A percentile compares a stretch with the other conserved stretches of the same genome.
Evolutionary conservation across 2,797 vertebrate genomes (phyloP).

Genomic region (Gallinago stenura): DNA sequence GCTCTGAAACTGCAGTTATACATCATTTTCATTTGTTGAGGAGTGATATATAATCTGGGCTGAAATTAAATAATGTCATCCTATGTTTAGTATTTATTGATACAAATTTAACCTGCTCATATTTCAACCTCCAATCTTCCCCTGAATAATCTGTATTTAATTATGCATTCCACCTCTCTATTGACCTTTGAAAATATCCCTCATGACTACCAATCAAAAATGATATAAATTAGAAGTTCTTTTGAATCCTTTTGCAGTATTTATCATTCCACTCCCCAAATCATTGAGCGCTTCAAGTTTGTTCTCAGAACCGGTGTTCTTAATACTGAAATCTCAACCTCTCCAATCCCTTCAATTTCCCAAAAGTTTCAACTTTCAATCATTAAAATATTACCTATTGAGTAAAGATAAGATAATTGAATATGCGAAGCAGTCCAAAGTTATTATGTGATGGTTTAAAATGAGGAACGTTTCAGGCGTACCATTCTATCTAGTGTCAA

Average conservation of each 20-base stretch:
- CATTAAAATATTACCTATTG: neutral
- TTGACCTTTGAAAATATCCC: conserved; percentile 66
- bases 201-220: conserved; percentile 61
- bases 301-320: neutral
- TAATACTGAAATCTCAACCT: neutral
- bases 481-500: neutral
- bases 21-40: conserved; percentile 65
- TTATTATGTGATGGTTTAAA: neutral
- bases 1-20: conserved; percentile 51
- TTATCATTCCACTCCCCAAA: conserved; percentile 40
- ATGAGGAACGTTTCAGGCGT: neutral
- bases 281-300: neutral
- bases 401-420: neutral
- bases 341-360: neutral
- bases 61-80: conserved; percentile 65
- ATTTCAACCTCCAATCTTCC: conserved; percentile 62
- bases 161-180: conserved; percentile 72
- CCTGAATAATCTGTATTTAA: conserved; percentile 63
- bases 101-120: conserved; percentile 70
- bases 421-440: neutral
- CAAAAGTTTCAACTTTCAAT: neutral
- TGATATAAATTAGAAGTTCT: conserved; percentile 48
- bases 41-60: conserved; percentile 54
- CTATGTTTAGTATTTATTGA: conserved; percentile 71
- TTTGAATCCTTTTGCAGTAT: conserved; percentile 24